A percentile compares a stretch with the other conserved stretches of the same genome.
phyloP scores from a whole-genome alignment of 2,113 vertebrate genomes.

The Clarias macrocephalus region DNA sequence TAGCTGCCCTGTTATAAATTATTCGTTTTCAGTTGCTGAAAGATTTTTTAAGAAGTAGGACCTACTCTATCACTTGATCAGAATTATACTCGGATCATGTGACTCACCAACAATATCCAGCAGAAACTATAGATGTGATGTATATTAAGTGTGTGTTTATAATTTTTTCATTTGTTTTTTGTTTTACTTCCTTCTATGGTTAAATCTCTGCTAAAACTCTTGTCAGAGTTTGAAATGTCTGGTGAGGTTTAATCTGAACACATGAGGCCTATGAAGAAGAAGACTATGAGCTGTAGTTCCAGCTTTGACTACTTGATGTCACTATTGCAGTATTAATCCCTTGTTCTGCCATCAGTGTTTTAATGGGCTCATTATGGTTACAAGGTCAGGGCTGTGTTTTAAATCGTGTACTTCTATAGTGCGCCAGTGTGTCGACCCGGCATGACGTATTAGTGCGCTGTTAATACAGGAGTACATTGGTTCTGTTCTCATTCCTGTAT shows the following conservation, averaged over 20 bases:
- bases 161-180: background rate
- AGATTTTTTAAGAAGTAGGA: background rate
- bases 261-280: background rate
- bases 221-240: background rate
- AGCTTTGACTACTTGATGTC: background rate
- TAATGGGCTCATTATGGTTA: background rate
- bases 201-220: background rate
- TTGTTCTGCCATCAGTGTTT: background rate
- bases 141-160: background rate
- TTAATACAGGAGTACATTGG: background rate
- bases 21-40: no score
- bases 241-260: background rate
- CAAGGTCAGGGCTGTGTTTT: background rate
- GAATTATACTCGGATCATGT: background rate
- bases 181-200: background rate
- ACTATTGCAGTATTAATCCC: background rate
- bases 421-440: background rate
- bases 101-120: background rate
- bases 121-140: background rate
- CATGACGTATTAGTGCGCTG: background rate
- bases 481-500: background rate
- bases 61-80: background rate
- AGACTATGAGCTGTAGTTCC: background rate
- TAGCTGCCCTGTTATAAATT: no score
- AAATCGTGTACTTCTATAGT: background rate